Percentiles rank a stretch among this genome's conserved stretches.
Conservation (phyloP, 1,140 invertebrate species). For the Drosophila azteca region DNA sequence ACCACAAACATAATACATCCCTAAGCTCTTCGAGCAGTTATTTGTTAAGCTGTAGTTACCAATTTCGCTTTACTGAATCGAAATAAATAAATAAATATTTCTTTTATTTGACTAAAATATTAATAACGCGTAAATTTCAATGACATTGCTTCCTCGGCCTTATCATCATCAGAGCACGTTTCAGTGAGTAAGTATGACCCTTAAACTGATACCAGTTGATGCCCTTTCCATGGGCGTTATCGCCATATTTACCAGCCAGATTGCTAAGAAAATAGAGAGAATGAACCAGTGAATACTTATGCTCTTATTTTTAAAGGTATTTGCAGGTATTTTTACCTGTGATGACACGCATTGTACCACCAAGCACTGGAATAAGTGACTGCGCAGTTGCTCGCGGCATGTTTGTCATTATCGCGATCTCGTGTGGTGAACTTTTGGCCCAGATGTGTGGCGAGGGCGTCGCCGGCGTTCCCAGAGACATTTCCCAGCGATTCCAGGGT, state of each 20-base stretch:
- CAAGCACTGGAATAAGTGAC: slow-evolving; percentile 31
- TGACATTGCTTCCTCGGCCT: slow-evolving; percentile 38
- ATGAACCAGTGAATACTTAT: background rate
- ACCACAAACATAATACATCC: too few relatives aligned
- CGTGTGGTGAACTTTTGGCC: slow-evolving; percentile 42
- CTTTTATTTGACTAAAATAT: too few relatives aligned
- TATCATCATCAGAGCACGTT: slow-evolving; percentile 52
- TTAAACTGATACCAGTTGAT: slow-evolving; percentile 48
- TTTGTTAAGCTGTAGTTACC: too few relatives aligned
- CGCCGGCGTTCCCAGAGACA: slow-evolving; percentile 28
- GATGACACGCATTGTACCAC: slow-evolving; percentile 50
- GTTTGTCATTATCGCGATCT: slow-evolving; percentile 42
- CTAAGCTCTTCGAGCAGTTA: too few relatives aligned
- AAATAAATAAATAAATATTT: too few relatives aligned
- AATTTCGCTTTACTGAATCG: too few relatives aligned
- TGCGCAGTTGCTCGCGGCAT: slow-evolving; percentile 13
- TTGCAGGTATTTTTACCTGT: slow-evolving; percentile 21
- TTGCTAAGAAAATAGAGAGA: slow-evolving; percentile 11
- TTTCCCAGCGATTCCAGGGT: slow-evolving; percentile 33
- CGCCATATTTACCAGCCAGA: slow-evolving; percentile 39
- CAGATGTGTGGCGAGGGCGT: slow-evolving; percentile 39
- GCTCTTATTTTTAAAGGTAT: background rate
- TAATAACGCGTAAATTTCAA: background rate
- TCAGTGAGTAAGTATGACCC: slow-evolving; percentile 47
- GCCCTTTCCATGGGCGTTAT: slow-evolving; percentile 27